A percentile compares a stretch with the other conserved stretches of the same genome.
Evolutionary conservation across 1,140 invertebrate species (phyloP).

Genomic region (Laupala kohalensis): DNA sequence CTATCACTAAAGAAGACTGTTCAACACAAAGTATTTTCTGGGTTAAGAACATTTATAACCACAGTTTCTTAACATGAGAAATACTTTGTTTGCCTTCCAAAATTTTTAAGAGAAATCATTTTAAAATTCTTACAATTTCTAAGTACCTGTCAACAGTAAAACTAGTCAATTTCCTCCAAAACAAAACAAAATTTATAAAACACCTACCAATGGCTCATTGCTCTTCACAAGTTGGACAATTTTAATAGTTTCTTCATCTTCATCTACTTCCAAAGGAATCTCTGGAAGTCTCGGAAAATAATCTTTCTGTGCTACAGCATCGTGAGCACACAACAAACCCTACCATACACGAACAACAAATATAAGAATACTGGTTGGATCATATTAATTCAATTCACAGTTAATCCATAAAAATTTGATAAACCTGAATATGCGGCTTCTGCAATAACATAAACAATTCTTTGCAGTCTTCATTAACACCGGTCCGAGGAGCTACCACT

Average conservation of each 20-base stretch:
- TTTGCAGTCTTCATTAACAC: conserved; percentile 52
- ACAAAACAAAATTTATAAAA: conserved; percentile 4
- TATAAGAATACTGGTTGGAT: too few relatives aligned
- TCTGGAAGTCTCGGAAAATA: conserved; percentile 84
- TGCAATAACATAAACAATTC: conserved; percentile 69
- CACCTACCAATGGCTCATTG: conserved; percentile 87
- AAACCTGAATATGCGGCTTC: conserved; percentile 73
- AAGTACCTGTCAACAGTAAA: too few relatives aligned
- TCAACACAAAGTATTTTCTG: too few relatives aligned
- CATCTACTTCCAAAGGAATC: conserved; percentile 73
- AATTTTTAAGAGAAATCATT: too few relatives aligned
- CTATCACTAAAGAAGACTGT: too few relatives aligned
- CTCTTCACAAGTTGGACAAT: conserved; percentile 94
- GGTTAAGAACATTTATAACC: too few relatives aligned
- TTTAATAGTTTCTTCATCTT: conserved; percentile 91
- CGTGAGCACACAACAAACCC: conserved; percentile 83
- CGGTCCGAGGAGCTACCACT: conserved; percentile 44
- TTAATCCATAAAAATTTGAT: not conserved
- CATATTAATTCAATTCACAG: not conserved
- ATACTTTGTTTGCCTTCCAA: not conserved
- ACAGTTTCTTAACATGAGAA: not conserved
- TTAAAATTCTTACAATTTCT: too few relatives aligned
- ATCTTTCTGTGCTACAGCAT: conserved; percentile 88
- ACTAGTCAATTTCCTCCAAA: too few relatives aligned
- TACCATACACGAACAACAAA: conserved; percentile 25